Evolutionary conservation across 2,797 vertebrate species (phyloP).

Genomic region (Ateles fusciceps): DNA sequence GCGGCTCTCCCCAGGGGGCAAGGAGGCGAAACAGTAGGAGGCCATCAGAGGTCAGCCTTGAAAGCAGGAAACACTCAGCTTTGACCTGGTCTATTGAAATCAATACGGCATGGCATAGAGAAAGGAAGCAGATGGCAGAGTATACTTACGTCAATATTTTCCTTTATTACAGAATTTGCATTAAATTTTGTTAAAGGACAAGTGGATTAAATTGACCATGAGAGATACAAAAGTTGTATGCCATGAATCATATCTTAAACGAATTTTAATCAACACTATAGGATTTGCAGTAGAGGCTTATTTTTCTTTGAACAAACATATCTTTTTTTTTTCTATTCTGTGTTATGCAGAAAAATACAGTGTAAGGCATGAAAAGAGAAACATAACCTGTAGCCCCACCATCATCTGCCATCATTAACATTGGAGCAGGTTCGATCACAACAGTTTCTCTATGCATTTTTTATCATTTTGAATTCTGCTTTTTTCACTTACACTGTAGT

Average conservation of each 20-base stretch:
- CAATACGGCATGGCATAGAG: background rate
- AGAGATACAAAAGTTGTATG: background rate
- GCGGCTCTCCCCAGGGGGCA: background rate
- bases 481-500: background rate
- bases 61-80: constrained; percentile 72
- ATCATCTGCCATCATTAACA: background rate
- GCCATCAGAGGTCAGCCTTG: constrained; percentile 50
- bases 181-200: constrained; percentile 52
- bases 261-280: constrained; percentile 22
- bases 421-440: background rate
- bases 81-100: constrained; percentile 68
- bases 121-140: constrained; percentile 54
- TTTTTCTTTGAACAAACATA: constrained; percentile 25
- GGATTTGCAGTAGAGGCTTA: background rate
- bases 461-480: background rate
- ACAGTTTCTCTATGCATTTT: background rate
- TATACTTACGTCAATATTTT: constrained; percentile 54
- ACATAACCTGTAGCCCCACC: background rate
- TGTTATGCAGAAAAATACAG: background rate
- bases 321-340: background rate
- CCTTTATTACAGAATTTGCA: constrained; percentile 58
- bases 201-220: constrained; percentile 40
- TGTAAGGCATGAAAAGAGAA: background rate
- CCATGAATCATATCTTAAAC: background rate
- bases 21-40: background rate